Percentiles rank a stretch among this genome's conserved stretches.
These are phyloP conservation scores for Halcyon senegalensis DNA, from an alignment of 2,113 vertebrate species.

Conservation along the genomic window DNA sequence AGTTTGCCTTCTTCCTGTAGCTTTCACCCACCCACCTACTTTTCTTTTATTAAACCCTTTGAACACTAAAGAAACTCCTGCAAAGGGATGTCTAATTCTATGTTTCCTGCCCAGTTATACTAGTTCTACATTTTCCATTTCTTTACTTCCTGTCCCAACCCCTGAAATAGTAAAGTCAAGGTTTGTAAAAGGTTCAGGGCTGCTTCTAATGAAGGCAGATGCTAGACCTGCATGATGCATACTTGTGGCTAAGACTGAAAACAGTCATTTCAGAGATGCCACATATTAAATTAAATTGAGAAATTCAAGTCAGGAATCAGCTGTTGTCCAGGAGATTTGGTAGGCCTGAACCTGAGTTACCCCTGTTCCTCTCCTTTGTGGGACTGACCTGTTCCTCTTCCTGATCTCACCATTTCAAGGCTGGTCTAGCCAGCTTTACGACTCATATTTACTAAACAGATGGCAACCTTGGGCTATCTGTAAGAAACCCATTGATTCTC, in stretches of 20 bases:
- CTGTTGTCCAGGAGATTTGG: background rate
- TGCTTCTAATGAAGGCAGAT: background rate
- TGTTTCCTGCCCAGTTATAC: background rate
- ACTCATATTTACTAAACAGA: background rate
- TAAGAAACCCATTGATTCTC: background rate
- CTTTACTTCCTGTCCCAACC: background rate
- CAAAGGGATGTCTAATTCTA: background rate
- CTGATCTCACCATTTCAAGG: background rate
- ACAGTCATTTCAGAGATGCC: background rate
- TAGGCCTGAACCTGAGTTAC: background rate
- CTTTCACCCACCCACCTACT: conserved; percentile 9
- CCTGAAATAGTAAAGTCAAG: background rate
- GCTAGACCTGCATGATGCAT: background rate
- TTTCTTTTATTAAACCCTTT: conserved; percentile 6
- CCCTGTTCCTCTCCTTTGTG: background rate
- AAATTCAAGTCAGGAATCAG: background rate
- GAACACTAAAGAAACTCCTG: background rate
- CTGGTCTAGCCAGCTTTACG: background rate
- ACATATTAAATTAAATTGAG: background rate
- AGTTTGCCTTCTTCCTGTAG: background rate
- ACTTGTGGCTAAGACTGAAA: background rate
- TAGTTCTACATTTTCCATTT: background rate
- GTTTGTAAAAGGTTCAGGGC: background rate
- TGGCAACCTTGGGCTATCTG: background rate
- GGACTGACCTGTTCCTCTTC: background rate